These are phyloP conservation scores for Aphrophora alni DNA, from an alignment of 2,888 invertebrate genomes.

Conservation along the genomic window DNA sequence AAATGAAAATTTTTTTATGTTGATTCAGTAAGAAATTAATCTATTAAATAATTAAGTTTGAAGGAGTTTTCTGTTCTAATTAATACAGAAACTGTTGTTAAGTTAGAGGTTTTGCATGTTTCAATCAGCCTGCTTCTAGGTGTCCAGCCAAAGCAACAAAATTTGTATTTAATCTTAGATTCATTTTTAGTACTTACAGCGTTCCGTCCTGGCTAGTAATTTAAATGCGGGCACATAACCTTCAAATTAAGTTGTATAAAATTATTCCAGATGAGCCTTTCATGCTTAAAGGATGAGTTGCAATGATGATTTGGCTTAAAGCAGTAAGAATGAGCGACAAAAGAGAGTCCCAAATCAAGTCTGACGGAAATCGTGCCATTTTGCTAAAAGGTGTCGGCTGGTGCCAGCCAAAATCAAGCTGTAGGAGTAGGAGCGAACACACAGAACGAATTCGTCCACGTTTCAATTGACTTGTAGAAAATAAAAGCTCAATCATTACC, in stretches of 20 bases:
- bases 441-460: not conserved
- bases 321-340: not conserved
- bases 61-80: not conserved
- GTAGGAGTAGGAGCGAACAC: conserved; percentile 5
- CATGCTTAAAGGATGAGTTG: conserved; percentile 7
- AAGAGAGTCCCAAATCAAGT: not conserved
- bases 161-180: not conserved
- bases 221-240: not conserved
- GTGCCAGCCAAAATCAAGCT: not conserved
- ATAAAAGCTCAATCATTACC: not conserved
- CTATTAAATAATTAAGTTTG: no score
- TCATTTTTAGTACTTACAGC: not conserved
- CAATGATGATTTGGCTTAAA: not conserved
- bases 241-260: conserved; percentile 9
- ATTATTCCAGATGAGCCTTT: conserved; percentile 6
- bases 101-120: not conserved
- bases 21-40: no score
- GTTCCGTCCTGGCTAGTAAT: conserved; percentile 3
- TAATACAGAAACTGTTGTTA: not conserved
- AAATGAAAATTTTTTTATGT: no score
- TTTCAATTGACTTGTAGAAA: conserved; percentile 6
- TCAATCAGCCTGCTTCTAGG: not conserved
- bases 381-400: not conserved
- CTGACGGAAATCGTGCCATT: not conserved
- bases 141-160: not conserved